Percentiles rank a stretch among this genome's conserved stretches.
These are phyloP conservation scores for Drosophila kambysellisi DNA, from an alignment of 2,888 invertebrate genomes.

Conservation along the genomic window DNA sequence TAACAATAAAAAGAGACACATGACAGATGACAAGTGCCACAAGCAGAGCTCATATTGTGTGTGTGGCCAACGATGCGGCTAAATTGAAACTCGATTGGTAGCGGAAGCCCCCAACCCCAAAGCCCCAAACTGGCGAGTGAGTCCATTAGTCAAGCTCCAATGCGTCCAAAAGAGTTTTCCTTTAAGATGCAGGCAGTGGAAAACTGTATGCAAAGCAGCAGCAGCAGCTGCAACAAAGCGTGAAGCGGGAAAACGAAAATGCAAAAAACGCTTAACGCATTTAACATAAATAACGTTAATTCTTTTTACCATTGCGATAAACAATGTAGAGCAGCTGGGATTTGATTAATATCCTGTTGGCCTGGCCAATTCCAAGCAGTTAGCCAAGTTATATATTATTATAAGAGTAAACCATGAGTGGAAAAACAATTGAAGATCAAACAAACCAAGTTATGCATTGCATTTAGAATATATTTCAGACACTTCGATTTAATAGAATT, in stretches of 20 bases:
- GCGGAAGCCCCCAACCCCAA: conserved; percentile 17
- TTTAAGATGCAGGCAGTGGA: conserved; percentile 14
- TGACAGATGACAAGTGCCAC: conserved; percentile 56
- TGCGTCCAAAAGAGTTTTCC: not conserved
- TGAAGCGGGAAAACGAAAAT: conserved; percentile 52
- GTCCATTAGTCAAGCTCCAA: conserved; percentile 33
- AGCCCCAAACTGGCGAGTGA: not conserved
- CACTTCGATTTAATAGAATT: not conserved
- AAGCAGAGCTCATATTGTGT: conserved; percentile 37
- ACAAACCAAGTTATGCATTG: not conserved
- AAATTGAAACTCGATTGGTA: conserved; percentile 58
- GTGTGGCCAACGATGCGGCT: conserved; percentile 49
- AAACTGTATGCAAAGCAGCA: conserved; percentile 53
- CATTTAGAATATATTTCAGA: not conserved
- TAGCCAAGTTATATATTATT: not conserved
- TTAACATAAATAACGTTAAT: conserved; percentile 35
- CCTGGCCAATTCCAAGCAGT: conserved; percentile 2
- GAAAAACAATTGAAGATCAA: not conserved
- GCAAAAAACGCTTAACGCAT: conserved; percentile 47
- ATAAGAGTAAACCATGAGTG: not conserved
- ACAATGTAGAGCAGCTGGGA: conserved; percentile 5
- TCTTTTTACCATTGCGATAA: conserved; percentile 2
- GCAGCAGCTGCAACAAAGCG: conserved; percentile 57
- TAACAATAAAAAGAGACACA: not conserved
- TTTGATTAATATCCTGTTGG: not conserved